Evolutionary conservation across 2,797 vertebrate species (phyloP), one percentile per base, ranked within the genome.

Genomic region (Decapterus maruadsi): DNA sequence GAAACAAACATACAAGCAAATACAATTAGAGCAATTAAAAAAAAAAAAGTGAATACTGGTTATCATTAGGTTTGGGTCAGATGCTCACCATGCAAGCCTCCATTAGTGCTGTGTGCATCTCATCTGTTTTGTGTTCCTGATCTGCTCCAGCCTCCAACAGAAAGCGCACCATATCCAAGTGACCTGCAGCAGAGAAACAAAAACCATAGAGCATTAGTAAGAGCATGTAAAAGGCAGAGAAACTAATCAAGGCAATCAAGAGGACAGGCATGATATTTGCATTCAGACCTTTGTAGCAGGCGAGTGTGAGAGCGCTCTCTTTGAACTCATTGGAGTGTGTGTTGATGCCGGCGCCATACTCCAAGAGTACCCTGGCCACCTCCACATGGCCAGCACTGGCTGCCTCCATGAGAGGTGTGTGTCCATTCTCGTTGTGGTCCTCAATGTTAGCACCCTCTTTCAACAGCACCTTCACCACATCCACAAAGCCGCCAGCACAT

Each of bases 291-390:
- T 99, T 99, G 84, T 99, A 99, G 94, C 98, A 99, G 66, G 98
- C 98, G 57, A 99, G 96, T 17, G 98, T 99, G 91, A 99, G 97
- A 40, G 98, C 98, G 86, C 98, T 99, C 96, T 99, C 98, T 93
- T 99, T 99, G 92, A 99, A 99, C 95, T 99, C 98, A 6, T 99
- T 99, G 93, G 98, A 99, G 93, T 99, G 98, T 87, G 97, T 99
- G 92, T 99, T 99, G 94, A 99, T 99, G 92, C 98, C 98, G 68
- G 98, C 98, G 64, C 98, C 98, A 36, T 98, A 98, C 92, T 99
- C 98, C 91, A 99, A 94, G 73, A 99, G 97, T 72, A 99, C 96
- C 89, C 97, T 95, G 69, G 98, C 98, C 82, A 99, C 98, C 85
- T 99, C 98, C 43, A 99, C 98, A 36, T 99, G 98, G 72, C 98